Percentiles rank a stretch among this genome's conserved stretches.
These are phyloP conservation scores for Onychomys arenicola DNA, from an alignment of 2,797 vertebrate species.

Conservation along the genomic window DNA sequence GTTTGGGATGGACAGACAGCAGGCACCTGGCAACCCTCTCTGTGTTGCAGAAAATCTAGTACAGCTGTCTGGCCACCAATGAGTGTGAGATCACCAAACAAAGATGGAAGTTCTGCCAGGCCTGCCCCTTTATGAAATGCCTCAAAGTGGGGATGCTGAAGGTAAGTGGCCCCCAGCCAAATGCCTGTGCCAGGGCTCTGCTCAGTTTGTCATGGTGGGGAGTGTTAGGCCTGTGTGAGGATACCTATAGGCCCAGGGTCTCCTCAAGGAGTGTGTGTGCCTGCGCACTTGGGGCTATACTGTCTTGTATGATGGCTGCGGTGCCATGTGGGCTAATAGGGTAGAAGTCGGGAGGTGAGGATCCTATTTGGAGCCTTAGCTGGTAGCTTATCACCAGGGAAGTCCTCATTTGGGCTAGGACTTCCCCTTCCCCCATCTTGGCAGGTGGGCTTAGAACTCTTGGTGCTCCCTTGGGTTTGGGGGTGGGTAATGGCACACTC, in stretches of 20 bases:
- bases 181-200: not conserved
- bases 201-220: not conserved
- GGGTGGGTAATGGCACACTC: fast-evolving
- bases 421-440: not conserved
- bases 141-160: slow-evolving; percentile 99
- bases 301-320: no score
- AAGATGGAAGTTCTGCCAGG: slow-evolving; percentile 99
- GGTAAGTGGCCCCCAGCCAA: slow-evolving; percentile 90
- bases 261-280: no score
- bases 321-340: fast-evolving
- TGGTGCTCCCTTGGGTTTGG: not conserved
- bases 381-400: not conserved
- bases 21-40: slow-evolving; percentile 73
- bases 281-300: no score
- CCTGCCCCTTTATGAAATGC: slow-evolving; percentile 99
- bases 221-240: not conserved
- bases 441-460: no score
- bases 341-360: not conserved
- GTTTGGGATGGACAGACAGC: not conserved
- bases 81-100: slow-evolving; percentile 99
- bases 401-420: not conserved
- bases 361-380: not conserved
- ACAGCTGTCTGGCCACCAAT: slow-evolving; percentile 99
- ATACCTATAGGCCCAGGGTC: not conserved
- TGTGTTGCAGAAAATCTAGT: slow-evolving; percentile 97